Conservation (phyloP, 2,113 vertebrate genomes). For the Setophaga coronata region DNA sequence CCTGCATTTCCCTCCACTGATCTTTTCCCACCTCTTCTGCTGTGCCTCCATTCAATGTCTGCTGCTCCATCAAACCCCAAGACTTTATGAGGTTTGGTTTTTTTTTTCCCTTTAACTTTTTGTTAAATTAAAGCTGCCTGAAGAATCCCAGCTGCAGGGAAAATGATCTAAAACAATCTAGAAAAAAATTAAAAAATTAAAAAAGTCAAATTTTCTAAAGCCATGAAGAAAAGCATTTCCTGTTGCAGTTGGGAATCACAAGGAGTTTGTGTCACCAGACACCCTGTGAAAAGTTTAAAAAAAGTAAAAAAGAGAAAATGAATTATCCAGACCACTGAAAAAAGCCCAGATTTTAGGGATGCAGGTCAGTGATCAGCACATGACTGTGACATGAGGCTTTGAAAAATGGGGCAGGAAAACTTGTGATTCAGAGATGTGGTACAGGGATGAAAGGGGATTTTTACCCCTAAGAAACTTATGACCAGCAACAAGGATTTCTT, state of each 20-base stretch:
- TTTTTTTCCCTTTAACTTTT: background rate
- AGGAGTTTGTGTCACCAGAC: background rate
- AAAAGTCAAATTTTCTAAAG: background rate
- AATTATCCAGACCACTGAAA: background rate
- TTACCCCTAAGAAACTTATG: background rate
- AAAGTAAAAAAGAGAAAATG: background rate
- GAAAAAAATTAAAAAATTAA: no score
- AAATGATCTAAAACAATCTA: background rate
- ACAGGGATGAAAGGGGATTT: background rate
- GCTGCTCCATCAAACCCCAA: background rate
- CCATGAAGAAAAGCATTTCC: background rate
- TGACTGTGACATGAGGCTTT: background rate
- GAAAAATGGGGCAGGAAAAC: background rate
- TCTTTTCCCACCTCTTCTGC: background rate
- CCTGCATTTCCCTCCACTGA: background rate
- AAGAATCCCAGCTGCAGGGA: background rate
- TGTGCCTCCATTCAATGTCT: background rate
- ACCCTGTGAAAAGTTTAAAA: background rate
- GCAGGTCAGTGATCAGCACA: background rate
- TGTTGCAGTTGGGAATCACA: background rate
- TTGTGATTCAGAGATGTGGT: background rate
- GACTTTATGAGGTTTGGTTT: accelerated
- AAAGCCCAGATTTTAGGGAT: background rate
- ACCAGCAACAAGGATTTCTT: background rate
- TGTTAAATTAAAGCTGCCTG: background rate